A percentile compares a stretch with the other conserved stretches of the same genome.
Conservation (phyloP, 1,140 invertebrate species). For the Aphaenogaster floridana region DNA sequence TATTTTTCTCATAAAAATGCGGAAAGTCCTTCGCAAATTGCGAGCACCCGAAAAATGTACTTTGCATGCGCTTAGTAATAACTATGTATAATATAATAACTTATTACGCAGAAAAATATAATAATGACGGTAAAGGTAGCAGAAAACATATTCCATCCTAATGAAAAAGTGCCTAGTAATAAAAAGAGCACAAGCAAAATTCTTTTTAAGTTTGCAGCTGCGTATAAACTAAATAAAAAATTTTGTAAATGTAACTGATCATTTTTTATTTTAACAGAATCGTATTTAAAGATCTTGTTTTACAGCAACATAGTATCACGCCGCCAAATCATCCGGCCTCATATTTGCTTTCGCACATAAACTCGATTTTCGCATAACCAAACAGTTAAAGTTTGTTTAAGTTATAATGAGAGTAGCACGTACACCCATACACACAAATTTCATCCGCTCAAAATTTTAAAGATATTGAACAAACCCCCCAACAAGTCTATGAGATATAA, state of each 20-base stretch:
- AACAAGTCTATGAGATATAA: constrained; percentile 8
- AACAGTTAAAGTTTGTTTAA: constrained; percentile 51
- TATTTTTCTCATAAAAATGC: constrained; percentile 43
- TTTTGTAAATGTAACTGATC: not conserved
- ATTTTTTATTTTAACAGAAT: not conserved
- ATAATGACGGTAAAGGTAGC: not conserved
- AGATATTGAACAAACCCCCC: constrained; percentile 22
- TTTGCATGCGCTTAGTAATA: constrained; percentile 10
- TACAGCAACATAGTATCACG: not conserved
- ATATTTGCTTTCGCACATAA: constrained; percentile 19
- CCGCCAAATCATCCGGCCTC: not conserved
- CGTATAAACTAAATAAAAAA: not conserved
- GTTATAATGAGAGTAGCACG: constrained; percentile 2
- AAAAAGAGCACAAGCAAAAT: not conserved
- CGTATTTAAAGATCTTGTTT: not conserved
- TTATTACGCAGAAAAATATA: not conserved
- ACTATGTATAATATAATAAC: constrained; percentile 1
- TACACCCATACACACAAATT: constrained; percentile 12
- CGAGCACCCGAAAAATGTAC: constrained; percentile 26
- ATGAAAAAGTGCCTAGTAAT: not conserved
- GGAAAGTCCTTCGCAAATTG: constrained; percentile 24
- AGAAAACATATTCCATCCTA: not conserved
- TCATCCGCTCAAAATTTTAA: not conserved
- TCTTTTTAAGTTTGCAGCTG: not conserved
- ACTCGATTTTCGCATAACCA: constrained; percentile 19